Conservation (phyloP, 2,797 vertebrate species). For the Xerus rutilus region DNA sequence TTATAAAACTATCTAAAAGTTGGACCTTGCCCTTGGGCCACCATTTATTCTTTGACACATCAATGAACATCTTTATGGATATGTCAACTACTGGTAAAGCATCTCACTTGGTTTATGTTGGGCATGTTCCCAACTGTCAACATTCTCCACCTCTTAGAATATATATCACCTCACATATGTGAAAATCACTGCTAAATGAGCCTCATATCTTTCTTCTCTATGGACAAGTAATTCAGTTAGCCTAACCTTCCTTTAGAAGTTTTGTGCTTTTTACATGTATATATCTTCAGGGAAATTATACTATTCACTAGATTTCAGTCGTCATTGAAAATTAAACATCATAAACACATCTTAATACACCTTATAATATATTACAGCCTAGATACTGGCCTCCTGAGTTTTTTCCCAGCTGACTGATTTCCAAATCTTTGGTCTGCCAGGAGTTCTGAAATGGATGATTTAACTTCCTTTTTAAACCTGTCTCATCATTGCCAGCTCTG, state of each 20-base stretch:
- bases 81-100: neutral
- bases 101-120: neutral
- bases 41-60: slow-evolving; percentile 1
- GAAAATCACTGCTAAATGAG: neutral
- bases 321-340: neutral
- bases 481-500: slow-evolving; percentile 31
- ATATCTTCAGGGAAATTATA: neutral
- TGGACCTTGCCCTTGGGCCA: neutral
- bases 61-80: neutral
- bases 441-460: slow-evolving; percentile 45
- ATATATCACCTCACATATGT: neutral
- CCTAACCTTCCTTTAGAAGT: slow-evolving; percentile 17
- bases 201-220: neutral
- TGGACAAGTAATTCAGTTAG: neutral
- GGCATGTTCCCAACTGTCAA: neutral
- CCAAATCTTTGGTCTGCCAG: slow-evolving; percentile 21
- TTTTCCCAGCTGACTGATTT: slow-evolving; percentile 10
- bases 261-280: neutral
- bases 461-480: slow-evolving; percentile 7
- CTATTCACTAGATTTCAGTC: neutral
- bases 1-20: slow-evolving; percentile 46
- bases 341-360: neutral
- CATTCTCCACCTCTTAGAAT: neutral
- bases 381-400: neutral
- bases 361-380: neutral